Base-by-base conservation (phyloP, 64 coral and sea anemone species). In the Montipora cactus region DNA sequence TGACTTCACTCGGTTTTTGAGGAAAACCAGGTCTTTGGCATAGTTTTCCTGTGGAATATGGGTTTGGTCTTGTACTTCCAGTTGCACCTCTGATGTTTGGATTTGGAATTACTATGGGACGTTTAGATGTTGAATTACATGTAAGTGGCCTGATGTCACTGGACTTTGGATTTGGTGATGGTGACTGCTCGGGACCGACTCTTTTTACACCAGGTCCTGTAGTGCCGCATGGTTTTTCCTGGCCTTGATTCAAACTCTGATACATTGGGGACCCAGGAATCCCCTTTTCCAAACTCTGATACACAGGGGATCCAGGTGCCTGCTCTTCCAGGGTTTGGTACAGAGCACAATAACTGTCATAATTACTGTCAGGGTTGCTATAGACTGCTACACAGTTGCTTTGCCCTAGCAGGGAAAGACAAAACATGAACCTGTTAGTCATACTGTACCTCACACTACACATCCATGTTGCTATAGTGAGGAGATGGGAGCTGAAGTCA, bases 311-410 rank as follows among this genome's bases (percentile, higher is more conserved):
- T 46, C 62, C 45, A 49, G 82, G 82, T 48, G 10, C 49, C 4
- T 70, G 16, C 23, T 86, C 71, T 47, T 86, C 64, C 45, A 86
- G 47, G 67, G 16, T 86, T 86, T 86, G 64, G 45, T 86, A 86
- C 15, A 71, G 64, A 14, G 8, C 47, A 44, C 45, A 86, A 28
- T 28, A 28, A 44, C 71, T 86, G 46, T 86, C 82, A 71, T 86
- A 86, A 13, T 72, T 16, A 22, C 47, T 28, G 1, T 86, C 82
- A n/a, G 64, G 12, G 47, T 14, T 71, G 46, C 82, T 86, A 18
- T 86, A 86, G 20, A 72, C 19, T 25, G 44, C 47, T 52, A 45
- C 7, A 14, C 44, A 44, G 51, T 12, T 71, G 3, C 46, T 13
- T 50, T 71, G 16, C 28, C 80, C 80, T 82, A 28, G 13, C 11